Evolutionary conservation across 2,888 invertebrate species (phyloP), one percentile per base, ranked within the genome.

Genomic region (Iselma pallidipennis): DNA sequence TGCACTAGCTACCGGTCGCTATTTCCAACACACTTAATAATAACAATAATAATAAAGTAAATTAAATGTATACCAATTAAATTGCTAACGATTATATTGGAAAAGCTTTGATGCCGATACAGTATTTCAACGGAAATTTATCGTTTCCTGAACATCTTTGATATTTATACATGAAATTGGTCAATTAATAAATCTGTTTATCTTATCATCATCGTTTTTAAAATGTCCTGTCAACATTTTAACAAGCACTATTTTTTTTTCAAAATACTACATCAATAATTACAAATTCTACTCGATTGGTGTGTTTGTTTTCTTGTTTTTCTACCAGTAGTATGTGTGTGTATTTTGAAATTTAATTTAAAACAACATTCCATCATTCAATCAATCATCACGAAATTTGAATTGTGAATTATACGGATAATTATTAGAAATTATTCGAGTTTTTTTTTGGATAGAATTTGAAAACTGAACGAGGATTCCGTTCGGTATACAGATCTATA

Each of bases 1-100:
- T 28, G 9, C 28, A 2, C 28, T 50, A 29, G 66, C 63, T 66
- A 66, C 63, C 55, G 55, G 48, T 50, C 21, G 57, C 55, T 62
- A 59, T 66, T 66, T 66, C 61, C 50, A 57, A 58, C 57, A 59
- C 57, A 66, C 57, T 62, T 66, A 60, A 61, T 62, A 60, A 59
- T 59, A 53, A 59, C 56, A 53, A 59, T 63, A 55, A 58, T 55
- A 55, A 58, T 55, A 58, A 63, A 52, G 51, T 52, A 42, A 59
- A 63, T 63, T 64, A 61, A 67, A 61, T 63, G 59, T 60, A 33
- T 55, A 59, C 61, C 66, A 68, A 68, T 68, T 68, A 68, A 57
- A 64, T 59, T 53, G 51, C 57, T 54, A 42, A 48, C n/a, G n/a
- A 54, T 50, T 61, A 59, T 55, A 61, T 56, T 21, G 52, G 48